These are phyloP conservation scores for Sander lucioperca DNA, from an alignment of 2,113 vertebrate genomes.

Conservation along the genomic window DNA sequence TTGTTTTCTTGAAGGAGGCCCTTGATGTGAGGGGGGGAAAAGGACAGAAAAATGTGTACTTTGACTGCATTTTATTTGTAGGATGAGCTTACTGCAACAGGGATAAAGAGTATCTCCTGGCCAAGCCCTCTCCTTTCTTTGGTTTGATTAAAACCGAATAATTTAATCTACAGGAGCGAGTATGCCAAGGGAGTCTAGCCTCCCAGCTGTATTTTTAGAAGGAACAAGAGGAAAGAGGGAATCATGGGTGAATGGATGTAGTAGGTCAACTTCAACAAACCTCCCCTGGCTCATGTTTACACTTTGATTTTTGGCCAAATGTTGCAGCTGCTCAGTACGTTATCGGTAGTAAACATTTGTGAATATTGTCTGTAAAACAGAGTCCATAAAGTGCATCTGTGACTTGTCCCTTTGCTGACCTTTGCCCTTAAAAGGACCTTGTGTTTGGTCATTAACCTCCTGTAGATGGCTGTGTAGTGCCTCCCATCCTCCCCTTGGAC, in stretches of 20 bases:
- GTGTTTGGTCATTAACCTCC: constrained; percentile 33
- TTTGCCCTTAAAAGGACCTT: constrained; percentile 34
- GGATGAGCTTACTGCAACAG: neutral
- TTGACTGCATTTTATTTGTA: constrained; percentile 13
- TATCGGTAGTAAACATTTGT: constrained; percentile 19
- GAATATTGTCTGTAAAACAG: constrained; percentile 4
- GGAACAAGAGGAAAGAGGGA: neutral
- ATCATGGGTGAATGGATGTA: constrained; percentile 2
- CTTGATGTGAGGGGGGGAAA: constrained; percentile 19
- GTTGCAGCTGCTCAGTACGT: constrained; percentile 28
- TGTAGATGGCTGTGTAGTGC: constrained; percentile 20
- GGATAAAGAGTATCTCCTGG: neutral
- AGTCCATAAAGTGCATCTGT: constrained; percentile 2
- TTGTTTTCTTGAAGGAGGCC: constrained; percentile 31
- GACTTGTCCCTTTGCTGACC: constrained; percentile 27
- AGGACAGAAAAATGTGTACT: constrained; percentile 1
- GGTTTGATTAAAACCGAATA: constrained; percentile 39
- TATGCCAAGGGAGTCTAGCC: neutral
- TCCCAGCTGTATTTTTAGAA: constrained; percentile 12
- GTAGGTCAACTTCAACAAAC: constrained; percentile 26
- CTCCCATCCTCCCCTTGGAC: constrained; percentile 29
- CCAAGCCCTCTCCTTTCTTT: neutral
- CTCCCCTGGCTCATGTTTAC: constrained; percentile 22
- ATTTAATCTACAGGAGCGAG: neutral
- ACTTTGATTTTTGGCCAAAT: constrained; percentile 35